phyloP scores from a whole-genome alignment of 2,888 invertebrate genomes.

The Arge pagana region DNA sequence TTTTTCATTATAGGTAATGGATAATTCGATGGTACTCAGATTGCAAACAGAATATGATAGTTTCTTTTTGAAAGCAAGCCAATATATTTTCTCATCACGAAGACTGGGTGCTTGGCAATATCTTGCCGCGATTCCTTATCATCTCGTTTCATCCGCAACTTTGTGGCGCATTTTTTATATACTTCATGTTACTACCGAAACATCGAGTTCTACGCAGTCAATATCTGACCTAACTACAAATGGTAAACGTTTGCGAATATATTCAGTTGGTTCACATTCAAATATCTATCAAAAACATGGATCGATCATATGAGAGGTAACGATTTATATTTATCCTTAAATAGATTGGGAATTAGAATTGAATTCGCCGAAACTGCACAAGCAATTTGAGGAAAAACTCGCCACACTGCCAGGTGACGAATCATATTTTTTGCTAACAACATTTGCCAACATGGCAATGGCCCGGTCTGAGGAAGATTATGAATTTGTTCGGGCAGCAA shows the following conservation, averaged over 20 bases:
- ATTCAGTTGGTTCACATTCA: not conserved
- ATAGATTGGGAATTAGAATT: slow-evolving; percentile 60
- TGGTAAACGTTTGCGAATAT: not conserved
- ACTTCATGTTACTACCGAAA: slow-evolving; percentile 66
- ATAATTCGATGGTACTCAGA: slow-evolving; percentile 61
- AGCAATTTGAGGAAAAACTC: slow-evolving; percentile 69
- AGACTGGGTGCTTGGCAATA: slow-evolving; percentile 82
- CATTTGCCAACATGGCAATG: slow-evolving; percentile 80
- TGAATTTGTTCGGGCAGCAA: slow-evolving; percentile 69
- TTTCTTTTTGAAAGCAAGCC: slow-evolving; percentile 71
- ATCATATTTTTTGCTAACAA: slow-evolving; percentile 76
- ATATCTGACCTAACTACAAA: slow-evolving; percentile 32
- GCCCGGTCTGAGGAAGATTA: slow-evolving; percentile 66
- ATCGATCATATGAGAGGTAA: slow-evolving; percentile 17
- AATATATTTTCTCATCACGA: slow-evolving; percentile 71
- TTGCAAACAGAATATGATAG: slow-evolving; percentile 76
- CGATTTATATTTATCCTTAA: slow-evolving; percentile 25
- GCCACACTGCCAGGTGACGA: slow-evolving; percentile 71
- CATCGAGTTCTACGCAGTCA: too few species aligned
- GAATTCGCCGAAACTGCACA: slow-evolving; percentile 59
- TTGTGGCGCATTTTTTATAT: slow-evolving; percentile 72
- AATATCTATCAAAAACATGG: not conserved
- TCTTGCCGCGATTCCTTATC: slow-evolving; percentile 75
- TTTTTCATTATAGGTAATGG: slow-evolving; percentile 46
- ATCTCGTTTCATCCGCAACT: slow-evolving; percentile 62